Base-by-base conservation (phyloP, 2,888 invertebrate species). In the Amblyjoppa proteus region DNA sequence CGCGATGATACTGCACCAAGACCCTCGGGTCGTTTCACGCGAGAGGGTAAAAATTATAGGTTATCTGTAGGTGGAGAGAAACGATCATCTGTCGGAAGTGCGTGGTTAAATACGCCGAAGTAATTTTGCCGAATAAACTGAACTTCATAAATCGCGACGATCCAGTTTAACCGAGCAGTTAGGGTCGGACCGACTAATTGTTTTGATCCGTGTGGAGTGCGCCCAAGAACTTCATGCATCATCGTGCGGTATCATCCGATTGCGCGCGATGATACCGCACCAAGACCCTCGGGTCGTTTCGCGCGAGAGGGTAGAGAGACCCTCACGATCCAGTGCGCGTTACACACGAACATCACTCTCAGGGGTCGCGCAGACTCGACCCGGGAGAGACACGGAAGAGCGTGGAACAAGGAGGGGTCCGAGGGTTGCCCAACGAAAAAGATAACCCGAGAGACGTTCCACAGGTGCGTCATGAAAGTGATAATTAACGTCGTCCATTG, bases 401-500 rank as follows among this genome's bases (percentile, higher is more conserved):
- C 45, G 68, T 76, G 51, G 64, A 76, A 76, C 45, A 25, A 81
- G 53, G 34, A 16, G 34, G 31, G 16, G 16, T 31, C 68, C 41
- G 49, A 25, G 58, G 64, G 31, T 68, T 20, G 64, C 45, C 41
- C 51, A 73, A 81, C 81, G 61, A 68, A 78, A 74, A 85, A 85
- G 80, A 81, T 76, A 53, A 61, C 84, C 68, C 49, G 61, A 61
- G 68, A 81, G 68, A 86, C 87, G 85, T 84, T 88, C 89, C 87
- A 89, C 90, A 90, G 90, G 89, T 90, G 89, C 88, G 85, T 87
- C 82, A 58, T 69, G 34, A 81, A 84, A 89, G 89, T 85, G 90
- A 91, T 92, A 92, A 92, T 92, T 92, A 92, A 92, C 92, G 91
- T 89, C 90, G 87, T 87, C 88, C 89, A 92, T 92, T 91, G 92